Conservation (phyloP, 2,797 vertebrate genomes). For the Protonibea diacanthus region DNA sequence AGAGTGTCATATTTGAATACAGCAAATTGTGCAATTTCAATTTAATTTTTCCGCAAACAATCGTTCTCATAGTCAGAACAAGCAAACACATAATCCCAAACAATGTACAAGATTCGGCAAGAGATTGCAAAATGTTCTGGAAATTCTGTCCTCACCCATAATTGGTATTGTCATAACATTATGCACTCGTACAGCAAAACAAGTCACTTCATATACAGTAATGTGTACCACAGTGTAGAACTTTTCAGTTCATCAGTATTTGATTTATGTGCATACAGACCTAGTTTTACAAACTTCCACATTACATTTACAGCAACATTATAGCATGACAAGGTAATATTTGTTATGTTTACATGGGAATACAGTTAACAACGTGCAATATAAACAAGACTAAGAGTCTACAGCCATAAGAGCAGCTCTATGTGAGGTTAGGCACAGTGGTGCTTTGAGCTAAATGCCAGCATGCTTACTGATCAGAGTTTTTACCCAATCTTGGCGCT, state of each 20-base stretch:
- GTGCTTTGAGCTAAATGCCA: neutral
- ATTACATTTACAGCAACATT: neutral
- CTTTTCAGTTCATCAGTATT: neutral
- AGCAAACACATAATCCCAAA: neutral
- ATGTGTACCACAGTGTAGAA: neutral
- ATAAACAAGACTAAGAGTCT: neutral
- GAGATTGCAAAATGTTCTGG: constrained; percentile 13
- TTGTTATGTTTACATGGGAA: neutral
- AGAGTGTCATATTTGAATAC: neutral
- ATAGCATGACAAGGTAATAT: neutral
- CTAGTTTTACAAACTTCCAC: neutral
- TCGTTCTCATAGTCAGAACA: neutral
- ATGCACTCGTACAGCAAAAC: neutral
- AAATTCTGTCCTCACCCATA: neutral
- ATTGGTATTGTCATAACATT: neutral
- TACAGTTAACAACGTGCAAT: neutral
- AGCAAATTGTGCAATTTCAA: constrained; percentile 8
- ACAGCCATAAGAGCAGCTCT: neutral
- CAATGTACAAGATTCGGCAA: neutral
- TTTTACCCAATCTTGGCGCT: neutral
- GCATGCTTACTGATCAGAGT: neutral
- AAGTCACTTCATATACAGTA: neutral
- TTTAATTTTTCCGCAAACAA: constrained; percentile 18
- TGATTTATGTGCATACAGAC: neutral
- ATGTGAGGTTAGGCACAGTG: neutral